Evolutionary conservation across 1,140 invertebrate genomes (phyloP), one percentile per base, ranked within the genome.

Genomic region (Aphidius ervi): DNA sequence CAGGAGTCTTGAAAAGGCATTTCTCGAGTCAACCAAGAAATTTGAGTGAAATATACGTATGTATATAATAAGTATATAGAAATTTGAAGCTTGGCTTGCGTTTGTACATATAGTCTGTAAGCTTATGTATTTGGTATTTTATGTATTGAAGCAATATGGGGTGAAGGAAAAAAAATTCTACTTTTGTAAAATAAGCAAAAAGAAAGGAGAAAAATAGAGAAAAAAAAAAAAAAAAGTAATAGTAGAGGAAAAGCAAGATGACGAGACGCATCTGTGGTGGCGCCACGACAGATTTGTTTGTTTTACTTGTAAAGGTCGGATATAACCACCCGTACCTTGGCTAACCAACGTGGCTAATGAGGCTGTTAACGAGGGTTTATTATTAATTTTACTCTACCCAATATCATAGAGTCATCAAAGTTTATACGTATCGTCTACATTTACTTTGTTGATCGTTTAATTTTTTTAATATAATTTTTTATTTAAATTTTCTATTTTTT

Each of bases 191-290:
- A 52, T 39, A 49, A 37, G 53, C 16, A 46, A 9, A 45, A 46
- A 23, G 40, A 9, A 31, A 16, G 46, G 46, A 39, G 37, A 47
- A 40, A 47, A 20, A 10, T n/a, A 48, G 16, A 39, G n/a, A n/a
- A n/a, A n/a, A 57, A 47, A 57, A 57, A 43, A 16, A 16, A 46
- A 37, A 16, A 56, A 47, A 40, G 58, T 63, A 55, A 56, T 48
- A 45, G 54, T 64, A 65, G 63, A 66, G 45, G 60, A 60, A 50
- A 50, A 54, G 45, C 61, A 53, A 60, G 56, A 74, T 77, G 75
- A 79, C 70, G 66, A 70, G 73, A 73, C 72, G 72, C 77, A 79
- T 79, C 76, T 78, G 77, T 66, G 68, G 67, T 78, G 77, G 77
- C 77, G 77, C 76, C 77, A 72, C 61, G 61, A 63, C 68, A 49